Evolutionary conservation across 2,888 invertebrate genomes (phyloP).

Genomic region (Stenodema calcarata): DNA sequence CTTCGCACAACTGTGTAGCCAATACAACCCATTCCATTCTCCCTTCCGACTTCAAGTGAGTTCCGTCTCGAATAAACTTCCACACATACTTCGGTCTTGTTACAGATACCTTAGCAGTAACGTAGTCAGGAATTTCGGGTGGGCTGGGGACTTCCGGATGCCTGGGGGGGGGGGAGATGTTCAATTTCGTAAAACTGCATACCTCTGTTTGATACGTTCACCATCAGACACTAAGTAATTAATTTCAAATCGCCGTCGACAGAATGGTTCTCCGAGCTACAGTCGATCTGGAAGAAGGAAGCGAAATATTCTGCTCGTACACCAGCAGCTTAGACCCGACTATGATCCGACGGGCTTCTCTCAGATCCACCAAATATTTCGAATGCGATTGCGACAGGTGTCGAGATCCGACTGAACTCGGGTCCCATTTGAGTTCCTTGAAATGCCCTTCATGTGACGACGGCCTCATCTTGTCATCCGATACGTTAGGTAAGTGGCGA

Average conservation of each 20-base stretch:
- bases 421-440: constrained; percentile 78
- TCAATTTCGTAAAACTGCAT: no score
- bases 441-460: constrained; percentile 81
- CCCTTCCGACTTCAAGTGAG: constrained; percentile 62
- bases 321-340: constrained; percentile 77
- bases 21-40: constrained; percentile 74
- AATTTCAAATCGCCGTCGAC: no score
- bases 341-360: constrained; percentile 71
- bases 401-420: constrained; percentile 79
- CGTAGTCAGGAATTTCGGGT: no score
- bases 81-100: no score
- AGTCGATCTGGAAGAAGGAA: constrained; percentile 69
- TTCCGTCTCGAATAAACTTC: neutral
- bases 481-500: constrained; percentile 55
- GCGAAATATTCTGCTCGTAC: constrained; percentile 75
- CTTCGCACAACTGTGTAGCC: constrained; percentile 83
- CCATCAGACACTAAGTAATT: no score
- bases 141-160: no score
- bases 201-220: no score
- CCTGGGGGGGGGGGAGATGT: no score
- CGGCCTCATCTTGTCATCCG: constrained; percentile 57
- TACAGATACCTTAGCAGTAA: no score
- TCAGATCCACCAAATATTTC: constrained; percentile 80
- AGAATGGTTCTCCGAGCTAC: constrained; percentile 76
- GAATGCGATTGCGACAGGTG: constrained; percentile 78